These are phyloP conservation scores for Micromesistius poutassou DNA, from an alignment of 2,797 vertebrate genomes.

Conservation along the genomic window DNA sequence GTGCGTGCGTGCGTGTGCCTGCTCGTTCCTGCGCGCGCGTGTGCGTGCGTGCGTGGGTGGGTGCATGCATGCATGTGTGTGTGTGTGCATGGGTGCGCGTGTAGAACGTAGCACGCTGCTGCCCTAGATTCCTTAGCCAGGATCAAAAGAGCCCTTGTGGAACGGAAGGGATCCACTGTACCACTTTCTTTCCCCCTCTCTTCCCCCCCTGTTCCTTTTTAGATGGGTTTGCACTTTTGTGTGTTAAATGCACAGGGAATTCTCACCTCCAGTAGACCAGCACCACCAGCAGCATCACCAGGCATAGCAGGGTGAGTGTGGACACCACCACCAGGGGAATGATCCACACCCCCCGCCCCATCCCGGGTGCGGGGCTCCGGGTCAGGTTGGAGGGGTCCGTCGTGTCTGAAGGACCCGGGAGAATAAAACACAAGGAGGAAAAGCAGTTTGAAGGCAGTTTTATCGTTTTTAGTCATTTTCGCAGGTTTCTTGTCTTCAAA, in stretches of 20 bases:
- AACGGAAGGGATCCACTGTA: neutral
- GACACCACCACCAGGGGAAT: constrained; percentile 96
- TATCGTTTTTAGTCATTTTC: too few species aligned
- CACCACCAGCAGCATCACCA: constrained; percentile 92
- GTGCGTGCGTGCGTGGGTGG: too few species aligned
- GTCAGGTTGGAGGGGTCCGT: constrained; percentile 83
- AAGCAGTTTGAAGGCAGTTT: neutral
- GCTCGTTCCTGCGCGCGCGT: too few species aligned
- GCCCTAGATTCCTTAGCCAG: neutral
- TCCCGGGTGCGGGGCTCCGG: constrained; percentile 70
- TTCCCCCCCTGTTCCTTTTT: neutral
- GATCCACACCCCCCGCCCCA: constrained; percentile 93
- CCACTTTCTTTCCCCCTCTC: neutral
- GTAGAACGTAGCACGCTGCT: neutral
- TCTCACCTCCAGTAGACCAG: constrained; percentile 98
- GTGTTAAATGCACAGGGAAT: neutral
- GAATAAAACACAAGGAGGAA: neutral
- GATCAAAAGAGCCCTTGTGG: neutral
- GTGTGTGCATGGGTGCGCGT: too few species aligned
- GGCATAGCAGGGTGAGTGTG: constrained; percentile 93
- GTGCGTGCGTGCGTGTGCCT: too few species aligned
- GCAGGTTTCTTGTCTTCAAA: too few species aligned
- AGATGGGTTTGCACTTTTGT: neutral
- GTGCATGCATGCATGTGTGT: too few species aligned
- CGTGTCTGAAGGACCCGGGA: constrained; percentile 64